Base-by-base conservation (phyloP, 2,797 vertebrate genomes). In the Clarias pachynema region DNA sequence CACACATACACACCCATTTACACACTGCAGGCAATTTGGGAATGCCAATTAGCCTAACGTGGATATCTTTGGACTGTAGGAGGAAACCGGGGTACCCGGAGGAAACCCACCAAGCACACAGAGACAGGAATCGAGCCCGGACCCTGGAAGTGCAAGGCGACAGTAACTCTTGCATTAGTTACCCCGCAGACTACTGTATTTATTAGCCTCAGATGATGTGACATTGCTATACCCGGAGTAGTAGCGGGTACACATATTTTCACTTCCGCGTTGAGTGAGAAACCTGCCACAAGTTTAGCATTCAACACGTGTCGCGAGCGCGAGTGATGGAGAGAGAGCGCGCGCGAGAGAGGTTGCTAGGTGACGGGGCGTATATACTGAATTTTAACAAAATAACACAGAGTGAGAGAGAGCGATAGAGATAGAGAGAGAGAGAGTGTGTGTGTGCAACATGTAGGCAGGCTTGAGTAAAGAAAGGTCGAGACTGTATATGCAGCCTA, bases 301-400 rank as follows among this genome's bases (percentile, higher is more conserved):
- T 95, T 95, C 95, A 95, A 95, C 95, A 95, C 93, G 94, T 95
- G 94, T 95, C 91, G 94, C 85, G 81, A 88, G 94, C 81, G 82
- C 89, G 92, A 94, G 92, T 91, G 93, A 94, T 91, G 92, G 89
- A 70, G 85, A 85, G 88, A 62, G 89, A 85, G 91, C 56, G 88
- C 84, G 91, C 88, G 90, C 34, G 84, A 85, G 91, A 87, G 91
- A 90, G 93, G 94, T 95, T 95, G 94, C 94, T 94, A 95, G 93
- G 95, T 93, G 94, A 95, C 94, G 92, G 93, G 92, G 94, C 94
- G 92, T 95, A 95, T 94, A 95, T 95, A 95, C 93, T 94, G 95
- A 95, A 95, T 95, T 94, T 94, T 95, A 95, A 95, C 94, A 92
- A 93, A 95, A 92, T 92, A 93, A 93, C 86, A 44, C 87, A 88